phyloP scores from a whole-genome alignment of 2,113 vertebrate genomes.

The Triplophysa tibetana region DNA sequence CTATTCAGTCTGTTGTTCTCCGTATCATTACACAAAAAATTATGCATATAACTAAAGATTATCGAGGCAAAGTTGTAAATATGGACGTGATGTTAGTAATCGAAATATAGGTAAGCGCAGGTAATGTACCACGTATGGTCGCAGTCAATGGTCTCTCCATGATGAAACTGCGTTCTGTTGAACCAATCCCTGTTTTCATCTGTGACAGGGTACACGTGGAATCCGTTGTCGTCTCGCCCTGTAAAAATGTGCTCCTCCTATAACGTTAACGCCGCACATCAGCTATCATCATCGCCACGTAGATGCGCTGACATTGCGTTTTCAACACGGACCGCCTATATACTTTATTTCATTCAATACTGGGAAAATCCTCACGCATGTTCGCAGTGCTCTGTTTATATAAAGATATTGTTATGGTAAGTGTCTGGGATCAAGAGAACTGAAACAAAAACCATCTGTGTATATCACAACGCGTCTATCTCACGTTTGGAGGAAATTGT shows the following conservation, averaged over 20 bases:
- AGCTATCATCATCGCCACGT: slow-evolving; percentile 29
- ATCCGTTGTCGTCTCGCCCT: slow-evolving; percentile 30
- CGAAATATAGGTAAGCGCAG: neutral
- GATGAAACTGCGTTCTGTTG: neutral
- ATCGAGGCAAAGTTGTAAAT: neutral
- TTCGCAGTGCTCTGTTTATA: neutral
- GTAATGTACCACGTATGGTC: slow-evolving; percentile 5
- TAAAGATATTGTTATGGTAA: neutral
- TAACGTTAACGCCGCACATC: neutral
- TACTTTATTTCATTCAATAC: neutral
- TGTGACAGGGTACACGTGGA: slow-evolving; percentile 40
- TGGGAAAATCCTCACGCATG: neutral
- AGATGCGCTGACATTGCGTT: slow-evolving; percentile 14
- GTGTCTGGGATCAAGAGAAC: neutral
- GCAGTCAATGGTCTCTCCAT: neutral
- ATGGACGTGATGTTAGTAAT: neutral
- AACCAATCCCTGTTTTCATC: slow-evolving; percentile 19
- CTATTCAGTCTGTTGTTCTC: neutral
- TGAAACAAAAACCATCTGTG: too few species aligned
- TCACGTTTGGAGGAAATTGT: too few species aligned
- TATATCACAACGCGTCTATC: too few species aligned
- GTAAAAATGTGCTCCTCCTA: slow-evolving; percentile 23
- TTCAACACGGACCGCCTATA: neutral
- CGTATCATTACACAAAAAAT: neutral
- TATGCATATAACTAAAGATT: neutral